Conservation (phyloP, 2,797 vertebrate species). For the Staurois parvus region DNA sequence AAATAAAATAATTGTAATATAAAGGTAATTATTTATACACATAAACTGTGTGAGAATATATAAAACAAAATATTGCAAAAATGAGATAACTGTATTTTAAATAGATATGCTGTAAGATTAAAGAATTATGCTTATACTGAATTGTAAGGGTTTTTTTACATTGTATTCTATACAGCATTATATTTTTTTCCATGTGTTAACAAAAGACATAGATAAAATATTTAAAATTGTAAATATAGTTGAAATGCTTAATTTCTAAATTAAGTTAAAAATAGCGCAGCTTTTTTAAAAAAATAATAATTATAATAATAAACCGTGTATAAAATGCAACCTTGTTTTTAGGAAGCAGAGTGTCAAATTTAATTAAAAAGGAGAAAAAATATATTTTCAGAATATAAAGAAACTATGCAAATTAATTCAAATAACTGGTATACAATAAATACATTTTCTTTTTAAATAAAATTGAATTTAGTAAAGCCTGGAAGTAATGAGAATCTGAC, state of each 20-base stretch:
- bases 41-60: neutral
- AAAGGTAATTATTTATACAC: neutral
- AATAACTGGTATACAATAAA: too few species aligned
- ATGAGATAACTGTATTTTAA: neutral
- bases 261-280: neutral
- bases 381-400: too few species aligned
- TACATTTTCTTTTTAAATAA: too few species aligned
- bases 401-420: too few species aligned
- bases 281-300: neutral
- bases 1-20: neutral
- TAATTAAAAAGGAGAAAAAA: too few species aligned
- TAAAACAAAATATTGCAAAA: neutral
- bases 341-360: too few species aligned
- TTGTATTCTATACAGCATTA: too few species aligned
- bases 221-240: neutral
- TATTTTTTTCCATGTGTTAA: neutral
- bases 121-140: too few species aligned
- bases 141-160: too few species aligned
- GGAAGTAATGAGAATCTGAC: too few species aligned
- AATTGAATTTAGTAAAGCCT: too few species aligned
- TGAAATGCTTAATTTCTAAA: too few species aligned
- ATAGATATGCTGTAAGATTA: neutral
- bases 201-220: neutral
- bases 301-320: neutral
- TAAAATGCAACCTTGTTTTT: neutral